Conservation (phyloP, 2,888 invertebrate species). For the Deroplatys truncata region DNA sequence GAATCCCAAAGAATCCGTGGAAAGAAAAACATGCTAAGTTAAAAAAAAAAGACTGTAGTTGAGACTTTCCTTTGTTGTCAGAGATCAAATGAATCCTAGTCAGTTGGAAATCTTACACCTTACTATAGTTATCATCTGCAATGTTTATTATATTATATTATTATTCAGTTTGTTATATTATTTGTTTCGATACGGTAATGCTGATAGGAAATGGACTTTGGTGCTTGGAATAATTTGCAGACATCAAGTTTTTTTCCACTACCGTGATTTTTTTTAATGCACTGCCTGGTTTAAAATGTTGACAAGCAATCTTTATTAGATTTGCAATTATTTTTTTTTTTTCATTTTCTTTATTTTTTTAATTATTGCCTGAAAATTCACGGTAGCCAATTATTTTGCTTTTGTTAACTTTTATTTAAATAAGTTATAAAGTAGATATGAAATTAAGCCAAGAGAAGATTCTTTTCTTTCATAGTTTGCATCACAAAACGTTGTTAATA, state of each 20-base stretch:
- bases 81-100: slow-evolving; percentile 31
- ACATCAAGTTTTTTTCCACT: neutral
- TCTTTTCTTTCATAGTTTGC: neutral
- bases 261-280: neutral
- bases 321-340: neutral
- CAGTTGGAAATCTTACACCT: slow-evolving; percentile 17
- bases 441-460: neutral
- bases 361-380: neutral
- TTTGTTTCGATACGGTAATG: slow-evolving; percentile 15
- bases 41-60: slow-evolving; percentile 12
- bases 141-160: slow-evolving; percentile 26
- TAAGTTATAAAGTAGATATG: neutral
- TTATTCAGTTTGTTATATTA: slow-evolving; percentile 25
- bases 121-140: slow-evolving; percentile 10
- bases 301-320: neutral
- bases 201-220: slow-evolving; percentile 10
- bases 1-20: slow-evolving; percentile 28
- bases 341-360: neutral
- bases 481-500: neutral
- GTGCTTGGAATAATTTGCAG: slow-evolving; percentile 9
- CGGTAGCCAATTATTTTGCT: neutral
- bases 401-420: neutral
- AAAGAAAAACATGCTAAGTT: no score
- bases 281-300: slow-evolving; percentile 27
- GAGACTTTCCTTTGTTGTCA: slow-evolving; percentile 33